These are phyloP conservation scores for Prosopocoilus inquinatus DNA, from an alignment of 2,888 invertebrate species.

Conservation along the genomic window DNA sequence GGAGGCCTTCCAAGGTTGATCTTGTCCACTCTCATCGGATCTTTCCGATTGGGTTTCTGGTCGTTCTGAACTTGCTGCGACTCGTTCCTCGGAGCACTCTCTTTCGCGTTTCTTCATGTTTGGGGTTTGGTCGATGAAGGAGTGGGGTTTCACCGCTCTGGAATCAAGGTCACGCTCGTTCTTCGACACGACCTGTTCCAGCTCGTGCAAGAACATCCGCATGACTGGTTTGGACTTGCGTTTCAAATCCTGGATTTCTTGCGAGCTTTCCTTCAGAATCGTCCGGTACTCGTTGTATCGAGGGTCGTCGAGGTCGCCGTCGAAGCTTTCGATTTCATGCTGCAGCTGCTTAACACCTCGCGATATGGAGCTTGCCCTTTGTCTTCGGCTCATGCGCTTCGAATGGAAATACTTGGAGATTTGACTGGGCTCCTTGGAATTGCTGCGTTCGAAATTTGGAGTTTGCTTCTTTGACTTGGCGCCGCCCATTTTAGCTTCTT, in stretches of 20 bases:
- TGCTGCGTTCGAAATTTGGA: too few species aligned
- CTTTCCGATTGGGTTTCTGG: not conserved
- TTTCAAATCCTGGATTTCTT: constrained; percentile 19
- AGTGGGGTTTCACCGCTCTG: constrained; percentile 32
- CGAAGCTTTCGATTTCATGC: constrained; percentile 20
- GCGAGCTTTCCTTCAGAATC: constrained; percentile 15
- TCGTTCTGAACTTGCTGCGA: not conserved
- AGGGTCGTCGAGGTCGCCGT: constrained; percentile 16
- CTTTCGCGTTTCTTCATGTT: not conserved
- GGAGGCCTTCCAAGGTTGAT: not conserved
- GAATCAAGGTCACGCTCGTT: constrained; percentile 30
- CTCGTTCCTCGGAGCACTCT: constrained; percentile 2
- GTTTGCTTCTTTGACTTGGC: too few species aligned
- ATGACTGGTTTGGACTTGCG: constrained; percentile 16
- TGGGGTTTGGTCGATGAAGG: constrained; percentile 28
- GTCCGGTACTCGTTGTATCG: constrained; percentile 22
- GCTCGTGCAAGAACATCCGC: constrained; percentile 14
- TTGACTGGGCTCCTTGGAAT: not conserved
- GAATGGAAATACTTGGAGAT: constrained; percentile 1
- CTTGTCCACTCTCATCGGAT: not conserved
- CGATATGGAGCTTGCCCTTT: constrained; percentile 11
- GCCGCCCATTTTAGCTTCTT: not conserved
- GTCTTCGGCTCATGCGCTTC: constrained; percentile 4
- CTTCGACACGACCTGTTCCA: constrained; percentile 22
- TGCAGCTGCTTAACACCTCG: constrained; percentile 7